A percentile compares a stretch with the other conserved stretches of the same genome.
These are phyloP conservation scores for Verasper variegatus DNA, from an alignment of 2,113 vertebrate genomes.

Conservation along the genomic window DNA sequence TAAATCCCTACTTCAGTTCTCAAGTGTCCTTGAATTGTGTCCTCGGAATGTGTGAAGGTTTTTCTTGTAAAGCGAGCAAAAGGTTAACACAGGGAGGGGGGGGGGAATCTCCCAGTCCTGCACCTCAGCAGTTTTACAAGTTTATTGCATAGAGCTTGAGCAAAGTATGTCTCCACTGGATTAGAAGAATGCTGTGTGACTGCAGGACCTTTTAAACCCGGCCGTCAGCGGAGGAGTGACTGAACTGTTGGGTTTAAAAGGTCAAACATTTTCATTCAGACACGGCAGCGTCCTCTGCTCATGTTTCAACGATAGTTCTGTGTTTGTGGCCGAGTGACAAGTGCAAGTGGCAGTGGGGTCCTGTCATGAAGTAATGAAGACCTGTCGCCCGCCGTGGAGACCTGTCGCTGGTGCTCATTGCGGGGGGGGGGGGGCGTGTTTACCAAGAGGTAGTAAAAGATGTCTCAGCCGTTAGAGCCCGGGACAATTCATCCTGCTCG, in stretches of 20 bases:
- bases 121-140: constrained; percentile 65
- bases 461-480: constrained; percentile 39
- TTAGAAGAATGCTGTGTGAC: constrained; percentile 55
- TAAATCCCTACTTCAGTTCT: constrained; percentile 66
- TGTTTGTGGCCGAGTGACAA: constrained; percentile 6
- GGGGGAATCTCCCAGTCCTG: constrained; percentile 17
- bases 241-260: constrained; percentile 33
- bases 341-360: constrained; percentile 15
- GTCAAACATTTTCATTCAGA: constrained; percentile 25
- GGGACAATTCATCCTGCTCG: constrained; percentile 43
- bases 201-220: not conserved
- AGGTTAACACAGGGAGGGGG: constrained; percentile 65
- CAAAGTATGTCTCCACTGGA: constrained; percentile 49
- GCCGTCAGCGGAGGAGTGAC: not conserved
- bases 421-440: constrained; percentile 48
- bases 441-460: constrained; percentile 69
- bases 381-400: constrained; percentile 1
- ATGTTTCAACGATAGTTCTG: constrained; percentile 18
- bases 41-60: constrained; percentile 56
- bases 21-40: constrained; percentile 64
- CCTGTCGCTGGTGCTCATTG: constrained; percentile 16
- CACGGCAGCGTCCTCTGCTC: constrained; percentile 9
- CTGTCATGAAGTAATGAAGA: constrained; percentile 3
- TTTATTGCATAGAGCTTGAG: constrained; percentile 43
- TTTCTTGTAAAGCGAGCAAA: constrained; percentile 77